These are phyloP conservation scores for Zaprionus lachaisei DNA, from an alignment of 1,140 invertebrate genomes.

Conservation along the genomic window DNA sequence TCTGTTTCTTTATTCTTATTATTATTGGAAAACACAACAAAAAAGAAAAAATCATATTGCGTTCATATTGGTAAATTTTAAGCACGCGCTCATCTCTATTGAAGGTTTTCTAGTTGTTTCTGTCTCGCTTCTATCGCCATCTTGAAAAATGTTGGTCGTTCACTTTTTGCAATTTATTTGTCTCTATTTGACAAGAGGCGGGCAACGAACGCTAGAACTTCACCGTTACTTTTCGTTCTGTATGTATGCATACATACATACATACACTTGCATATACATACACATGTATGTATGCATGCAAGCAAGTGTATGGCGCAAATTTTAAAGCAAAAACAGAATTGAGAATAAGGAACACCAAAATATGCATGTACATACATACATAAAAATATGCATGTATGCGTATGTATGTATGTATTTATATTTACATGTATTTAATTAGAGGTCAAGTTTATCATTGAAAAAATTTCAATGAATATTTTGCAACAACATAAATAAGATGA, in stretches of 20 bases:
- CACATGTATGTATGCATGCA: not conserved
- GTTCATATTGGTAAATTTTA: not conserved
- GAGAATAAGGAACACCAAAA: not conserved
- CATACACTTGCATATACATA: not conserved
- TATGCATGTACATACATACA: not conserved
- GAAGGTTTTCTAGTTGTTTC: conserved; percentile 23
- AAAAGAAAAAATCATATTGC: not conserved
- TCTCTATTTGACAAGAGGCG: conserved; percentile 16
- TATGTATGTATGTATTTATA: not conserved
- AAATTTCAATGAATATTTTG: not conserved
- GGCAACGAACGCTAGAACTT: conserved; percentile 42
- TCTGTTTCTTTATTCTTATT: not conserved
- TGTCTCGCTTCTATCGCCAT: conserved; percentile 29
- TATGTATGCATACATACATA: not conserved
- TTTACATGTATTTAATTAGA: not conserved
- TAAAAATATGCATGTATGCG: not conserved
- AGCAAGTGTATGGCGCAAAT: conserved; percentile 1
- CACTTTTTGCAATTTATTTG: conserved; percentile 31
- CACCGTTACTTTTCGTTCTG: conserved; percentile 42
- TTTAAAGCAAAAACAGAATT: not conserved
- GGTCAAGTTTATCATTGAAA: not conserved
- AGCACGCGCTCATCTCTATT: conserved; percentile 30
- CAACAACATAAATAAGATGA: not conserved
- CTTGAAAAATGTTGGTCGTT: conserved; percentile 42
- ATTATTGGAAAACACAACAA: not conserved